Base-by-base conservation (phyloP, 2,888 invertebrate species). In the Drosophila mimica region DNA sequence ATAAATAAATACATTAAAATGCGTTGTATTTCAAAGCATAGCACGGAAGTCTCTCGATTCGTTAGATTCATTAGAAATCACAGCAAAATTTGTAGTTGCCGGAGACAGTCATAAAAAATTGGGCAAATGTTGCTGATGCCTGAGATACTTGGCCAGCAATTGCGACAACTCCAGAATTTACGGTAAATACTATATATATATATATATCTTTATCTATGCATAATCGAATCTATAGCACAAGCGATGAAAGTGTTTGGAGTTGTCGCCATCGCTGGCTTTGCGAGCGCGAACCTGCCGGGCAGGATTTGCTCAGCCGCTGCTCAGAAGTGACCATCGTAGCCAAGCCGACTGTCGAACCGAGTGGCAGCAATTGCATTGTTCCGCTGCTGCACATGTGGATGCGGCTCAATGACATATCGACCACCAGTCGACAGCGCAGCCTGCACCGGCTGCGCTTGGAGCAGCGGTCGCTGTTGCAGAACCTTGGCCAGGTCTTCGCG, bases 361-460 rank as follows among this genome's bases (percentile, higher is more conserved):
- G 51, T 13, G 28, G 28, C 6, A 36, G 48, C 11, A 48, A 30
- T 48, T 43, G 17, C 6, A 53, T 67, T 33, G 64, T 79, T 15
- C 77, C 77, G 1, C 20, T 78, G 30, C 36, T 70, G 38, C 60
- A 79, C 31, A 38, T 78, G n/a, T 79, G 77, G 80, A 48, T 79
- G 58, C 59, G 61, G 2, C 54, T 78, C 0, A 63, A 58, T 4
- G 34, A 49, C 5, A 25, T 28, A 4, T 9, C 43, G 0, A 0
- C n/a, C 11, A 5, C 1, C 17, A 30, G 51, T 5, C 40, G 34
- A 20, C 59, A 33, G 20, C 59, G 51, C 3, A 4, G 13, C 9
- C 9, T 33, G n/a, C 48, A 17, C 7, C 68, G 65, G 15, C 8
- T 38, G 13, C 66, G 38, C 33, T 51, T 78, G 20, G 33, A 69